Conservation (phyloP, 2,888 invertebrate species). For the Melanotus villosus region DNA sequence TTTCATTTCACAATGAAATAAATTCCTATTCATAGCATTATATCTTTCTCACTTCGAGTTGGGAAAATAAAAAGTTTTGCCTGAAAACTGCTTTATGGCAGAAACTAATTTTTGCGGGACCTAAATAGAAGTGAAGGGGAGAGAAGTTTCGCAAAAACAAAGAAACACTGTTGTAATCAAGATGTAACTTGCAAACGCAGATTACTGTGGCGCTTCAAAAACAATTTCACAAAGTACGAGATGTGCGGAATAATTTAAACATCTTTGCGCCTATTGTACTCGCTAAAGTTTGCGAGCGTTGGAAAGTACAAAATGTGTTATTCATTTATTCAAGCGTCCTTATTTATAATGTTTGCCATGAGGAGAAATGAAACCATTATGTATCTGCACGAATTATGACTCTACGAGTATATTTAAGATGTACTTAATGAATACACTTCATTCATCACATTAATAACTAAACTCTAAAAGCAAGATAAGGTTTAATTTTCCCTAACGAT, state of each 20-base stretch:
- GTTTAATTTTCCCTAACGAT: background rate
- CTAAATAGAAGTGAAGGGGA: constrained; percentile 15
- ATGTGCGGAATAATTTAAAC: constrained; percentile 55
- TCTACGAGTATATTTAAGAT: background rate
- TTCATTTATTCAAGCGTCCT: constrained; percentile 44
- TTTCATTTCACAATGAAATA: background rate
- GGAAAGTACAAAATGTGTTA: constrained; percentile 54
- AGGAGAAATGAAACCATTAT: constrained; percentile 3
- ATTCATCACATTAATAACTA: constrained; percentile 10
- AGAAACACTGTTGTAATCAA: constrained; percentile 39
- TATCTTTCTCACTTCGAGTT: background rate
- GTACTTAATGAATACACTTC: background rate
- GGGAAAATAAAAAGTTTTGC: constrained; percentile 13
- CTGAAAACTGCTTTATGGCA: constrained; percentile 14
- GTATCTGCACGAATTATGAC: constrained; percentile 2
- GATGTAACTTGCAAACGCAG: constrained; percentile 42
- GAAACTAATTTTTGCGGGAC: constrained; percentile 25
- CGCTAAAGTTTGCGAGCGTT: constrained; percentile 49
- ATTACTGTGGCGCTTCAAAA: constrained; percentile 47
- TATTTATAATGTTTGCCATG: constrained; percentile 33
- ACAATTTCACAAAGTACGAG: constrained; percentile 52
- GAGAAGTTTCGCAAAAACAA: constrained; percentile 36
- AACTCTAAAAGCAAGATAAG: background rate
- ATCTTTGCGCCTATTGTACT: constrained; percentile 51
- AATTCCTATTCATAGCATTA: background rate